A percentile compares a stretch with the other conserved stretches of the same genome.
phyloP scores from a whole-genome alignment of 1,140 invertebrate genomes.

The Drosophila paulistorum region DNA sequence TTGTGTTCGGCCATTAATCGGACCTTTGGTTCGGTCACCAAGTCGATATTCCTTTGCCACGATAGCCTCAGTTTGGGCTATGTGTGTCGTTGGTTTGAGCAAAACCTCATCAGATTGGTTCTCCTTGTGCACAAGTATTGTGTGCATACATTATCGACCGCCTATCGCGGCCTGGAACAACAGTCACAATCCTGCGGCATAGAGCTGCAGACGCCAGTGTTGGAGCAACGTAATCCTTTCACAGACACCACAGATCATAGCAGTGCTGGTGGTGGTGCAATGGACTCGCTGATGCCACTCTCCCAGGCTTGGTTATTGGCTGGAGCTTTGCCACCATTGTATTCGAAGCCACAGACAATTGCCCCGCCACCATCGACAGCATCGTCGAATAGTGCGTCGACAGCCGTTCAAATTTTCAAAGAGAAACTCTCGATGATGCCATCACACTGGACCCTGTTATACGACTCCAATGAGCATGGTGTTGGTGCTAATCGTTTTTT shows the following conservation, averaged over 20 bases:
- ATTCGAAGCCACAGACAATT: slow-evolving; percentile 85
- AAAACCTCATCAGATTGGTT: slow-evolving; percentile 89
- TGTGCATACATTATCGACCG: slow-evolving; percentile 90
- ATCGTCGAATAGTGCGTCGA: slow-evolving; percentile 60
- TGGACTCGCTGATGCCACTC: slow-evolving; percentile 85
- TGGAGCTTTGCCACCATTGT: slow-evolving; percentile 88
- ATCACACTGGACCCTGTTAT: slow-evolving; percentile 93
- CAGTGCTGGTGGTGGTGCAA: slow-evolving; percentile 35
- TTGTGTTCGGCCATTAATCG: slow-evolving; percentile 86
- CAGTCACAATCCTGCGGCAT: slow-evolving; percentile 85
- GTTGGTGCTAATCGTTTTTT: slow-evolving; percentile 93
- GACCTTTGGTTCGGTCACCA: slow-evolving; percentile 88
- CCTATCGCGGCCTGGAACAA: slow-evolving; percentile 87
- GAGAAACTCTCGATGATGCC: slow-evolving; percentile 87
- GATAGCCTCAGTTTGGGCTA: slow-evolving; percentile 88
- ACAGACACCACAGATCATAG: slow-evolving; percentile 57
- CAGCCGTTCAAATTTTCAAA: slow-evolving; percentile 86
- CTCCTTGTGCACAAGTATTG: slow-evolving; percentile 90
- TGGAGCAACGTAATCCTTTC: slow-evolving; percentile 86
- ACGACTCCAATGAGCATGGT: slow-evolving; percentile 92
- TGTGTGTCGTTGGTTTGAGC: slow-evolving; percentile 90
- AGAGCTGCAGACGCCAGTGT: slow-evolving; percentile 89
- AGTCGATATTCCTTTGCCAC: slow-evolving; percentile 92
- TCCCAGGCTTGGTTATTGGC: slow-evolving; percentile 92
- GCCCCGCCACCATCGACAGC: slow-evolving; percentile 42